phyloP scores from a whole-genome alignment of 1,140 invertebrate species.

The Scaptomyza graminum region DNA sequence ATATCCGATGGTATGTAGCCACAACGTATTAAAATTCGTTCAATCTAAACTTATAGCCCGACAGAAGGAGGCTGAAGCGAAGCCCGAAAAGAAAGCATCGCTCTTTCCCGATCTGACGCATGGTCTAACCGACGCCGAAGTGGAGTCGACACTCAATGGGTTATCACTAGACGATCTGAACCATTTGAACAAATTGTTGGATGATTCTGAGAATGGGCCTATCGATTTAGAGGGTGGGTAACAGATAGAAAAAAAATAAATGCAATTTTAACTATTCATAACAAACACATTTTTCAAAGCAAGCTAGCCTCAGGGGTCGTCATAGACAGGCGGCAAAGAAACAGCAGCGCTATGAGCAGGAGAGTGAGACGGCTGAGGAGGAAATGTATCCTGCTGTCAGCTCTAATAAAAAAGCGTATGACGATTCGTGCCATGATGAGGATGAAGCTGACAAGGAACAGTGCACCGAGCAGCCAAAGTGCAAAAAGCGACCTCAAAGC shows the following conservation, averaged over 20 bases:
- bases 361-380: not conserved
- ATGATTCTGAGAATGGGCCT: conserved; percentile 41
- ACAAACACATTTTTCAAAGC: conserved; percentile 35
- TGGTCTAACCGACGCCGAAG: conserved; percentile 57
- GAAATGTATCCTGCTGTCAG: conserved; percentile 13
- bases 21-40: not conserved
- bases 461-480: conserved; percentile 16
- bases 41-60: not conserved
- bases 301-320: conserved; percentile 46
- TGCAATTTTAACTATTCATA: not conserved
- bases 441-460: conserved; percentile 32
- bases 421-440: conserved; percentile 48
- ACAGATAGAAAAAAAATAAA: not conserved
- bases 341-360: conserved; percentile 20
- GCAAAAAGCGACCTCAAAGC: conserved; percentile 2
- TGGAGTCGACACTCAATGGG: conserved; percentile 45
- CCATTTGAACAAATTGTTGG: conserved; percentile 46
- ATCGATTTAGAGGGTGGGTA: conserved; percentile 34
- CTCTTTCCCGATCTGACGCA: conserved; percentile 62
- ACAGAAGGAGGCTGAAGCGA: not conserved
- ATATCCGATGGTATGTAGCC: conserved; percentile 45
- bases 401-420: not conserved
- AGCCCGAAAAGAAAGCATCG: conserved; percentile 10
- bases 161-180: conserved; percentile 54
- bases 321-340: conserved; percentile 17